Evolutionary conservation across 2,113 vertebrate genomes (phyloP), one percentile per base, ranked within the genome.

Genomic region (Myrmophylax atrothorax): DNA sequence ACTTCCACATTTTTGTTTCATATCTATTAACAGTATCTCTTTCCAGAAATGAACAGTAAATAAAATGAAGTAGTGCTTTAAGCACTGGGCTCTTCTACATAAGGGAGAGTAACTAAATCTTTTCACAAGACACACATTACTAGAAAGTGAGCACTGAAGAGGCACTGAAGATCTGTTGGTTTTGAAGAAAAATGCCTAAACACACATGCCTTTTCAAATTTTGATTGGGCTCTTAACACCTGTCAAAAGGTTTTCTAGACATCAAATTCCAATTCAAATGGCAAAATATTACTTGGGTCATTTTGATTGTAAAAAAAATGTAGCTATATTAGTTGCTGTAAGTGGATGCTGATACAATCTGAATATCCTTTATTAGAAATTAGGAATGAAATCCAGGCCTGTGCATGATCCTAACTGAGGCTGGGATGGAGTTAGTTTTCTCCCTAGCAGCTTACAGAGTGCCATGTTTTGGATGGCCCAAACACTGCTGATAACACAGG

Each of bases 101-200:
- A 70, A 70, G 7, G 87, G 60, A 17, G 69, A 56, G 37, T 72
- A 84, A 66, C 23, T 38, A 7, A 16, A 6, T 44, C 62, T 81
- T 84, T 84, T 68, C 53, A 55, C 24, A 59, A 38, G 64, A 35
- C 23, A 44, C 18, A 19, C 59, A 70, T 63, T 84, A n/a, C 38
- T 78, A 85, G 64, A 91, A 80, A 76, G 16, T 26, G 56, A 90
- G 42, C 31, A 23, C n/a, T 13, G 40, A 64, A 74, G 22, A 49
- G 16, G 20, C 44, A 69, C 20, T 35, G 63, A 66, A 18, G 9
- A 58, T 63, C 63, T 88, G 50, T 14, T 42, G 23, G 10, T 35
- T 89, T 89, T 84, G 68, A 80, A 87, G 42, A 59, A 79, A 84
- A 29, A 66, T 53, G 29, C 55, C 70, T 50, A 37, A 64, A 50